Conservation (phyloP, 2,888 invertebrate genomes). For the Clitarchus hookeri region DNA sequence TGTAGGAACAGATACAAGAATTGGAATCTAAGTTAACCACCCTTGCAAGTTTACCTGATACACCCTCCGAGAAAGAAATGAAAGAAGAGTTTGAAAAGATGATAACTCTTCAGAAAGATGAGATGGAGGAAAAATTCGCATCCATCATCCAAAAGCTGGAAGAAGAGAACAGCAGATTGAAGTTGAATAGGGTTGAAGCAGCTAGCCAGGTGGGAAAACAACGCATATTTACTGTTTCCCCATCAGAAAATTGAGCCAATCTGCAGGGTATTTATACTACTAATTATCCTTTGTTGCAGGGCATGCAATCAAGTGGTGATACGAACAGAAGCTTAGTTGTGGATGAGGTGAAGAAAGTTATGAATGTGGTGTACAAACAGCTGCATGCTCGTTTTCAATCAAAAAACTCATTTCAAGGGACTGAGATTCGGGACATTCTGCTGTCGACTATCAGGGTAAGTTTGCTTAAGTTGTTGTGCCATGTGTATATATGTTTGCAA, state of each 20-base stretch:
- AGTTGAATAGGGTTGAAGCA: background rate
- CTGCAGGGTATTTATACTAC: background rate
- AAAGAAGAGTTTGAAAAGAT: background rate
- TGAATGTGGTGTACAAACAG: constrained; percentile 38
- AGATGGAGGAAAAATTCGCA: background rate
- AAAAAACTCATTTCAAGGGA: constrained; percentile 32
- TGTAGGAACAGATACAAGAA: constrained; percentile 11
- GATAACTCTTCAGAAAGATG: background rate
- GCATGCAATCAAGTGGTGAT: background rate
- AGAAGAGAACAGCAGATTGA: background rate
- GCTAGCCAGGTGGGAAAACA: background rate
- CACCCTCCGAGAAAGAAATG: background rate
- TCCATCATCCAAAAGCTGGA: constrained; percentile 11
- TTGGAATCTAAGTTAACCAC: background rate
- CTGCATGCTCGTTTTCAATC: constrained; percentile 30
- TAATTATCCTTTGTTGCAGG: background rate
- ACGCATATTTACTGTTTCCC: background rate
- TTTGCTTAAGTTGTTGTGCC: background rate
- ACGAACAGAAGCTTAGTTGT: constrained; percentile 2
- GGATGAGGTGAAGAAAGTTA: constrained; percentile 38
- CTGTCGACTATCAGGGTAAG: constrained; percentile 36
- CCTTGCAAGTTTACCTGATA: background rate
- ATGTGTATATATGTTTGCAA: too few relatives aligned
- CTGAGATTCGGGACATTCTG: constrained; percentile 29
- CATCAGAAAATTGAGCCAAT: background rate